A percentile compares a stretch with the other conserved stretches of the same genome.
phyloP scores from a whole-genome alignment of 2,888 invertebrate species.

The Cyaniris semiargus region DNA sequence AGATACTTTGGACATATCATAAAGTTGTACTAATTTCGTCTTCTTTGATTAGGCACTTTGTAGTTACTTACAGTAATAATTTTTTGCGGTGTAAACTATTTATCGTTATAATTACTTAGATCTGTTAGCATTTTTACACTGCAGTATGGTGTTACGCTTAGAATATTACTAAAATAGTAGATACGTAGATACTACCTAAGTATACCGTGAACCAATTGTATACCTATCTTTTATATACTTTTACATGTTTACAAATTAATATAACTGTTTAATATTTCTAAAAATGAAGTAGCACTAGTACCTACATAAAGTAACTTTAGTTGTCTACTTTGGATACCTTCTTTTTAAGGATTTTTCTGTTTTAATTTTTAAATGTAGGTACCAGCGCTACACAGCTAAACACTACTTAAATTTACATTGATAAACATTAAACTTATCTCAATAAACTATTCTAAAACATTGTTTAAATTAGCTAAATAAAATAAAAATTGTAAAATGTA shows the following conservation, averaged over 20 bases:
- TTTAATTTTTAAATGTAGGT: background rate
- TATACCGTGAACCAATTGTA: background rate
- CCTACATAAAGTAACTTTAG: background rate
- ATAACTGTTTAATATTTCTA: background rate
- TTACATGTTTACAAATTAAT: background rate
- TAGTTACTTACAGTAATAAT: background rate
- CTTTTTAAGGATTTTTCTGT: background rate
- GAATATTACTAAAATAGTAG: background rate
- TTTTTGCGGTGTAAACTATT: background rate
- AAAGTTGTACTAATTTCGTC: background rate
- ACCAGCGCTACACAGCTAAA: background rate
- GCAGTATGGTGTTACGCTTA: background rate
- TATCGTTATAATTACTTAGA: background rate
- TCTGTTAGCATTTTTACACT: background rate
- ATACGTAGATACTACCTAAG: background rate
- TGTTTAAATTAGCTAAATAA: slow-evolving; percentile 1
- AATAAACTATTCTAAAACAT: background rate
- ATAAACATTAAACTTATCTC: background rate
- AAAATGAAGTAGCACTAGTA: background rate
- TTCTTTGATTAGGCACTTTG: background rate
- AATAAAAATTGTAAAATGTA: background rate
- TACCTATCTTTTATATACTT: background rate
- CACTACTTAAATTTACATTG: background rate
- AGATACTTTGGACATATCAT: background rate
- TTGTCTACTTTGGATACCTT: background rate